These are phyloP conservation scores for Palythoa caribaeorum DNA, from an alignment of 92 coral and sea anemone species.

Conservation along the genomic window DNA sequence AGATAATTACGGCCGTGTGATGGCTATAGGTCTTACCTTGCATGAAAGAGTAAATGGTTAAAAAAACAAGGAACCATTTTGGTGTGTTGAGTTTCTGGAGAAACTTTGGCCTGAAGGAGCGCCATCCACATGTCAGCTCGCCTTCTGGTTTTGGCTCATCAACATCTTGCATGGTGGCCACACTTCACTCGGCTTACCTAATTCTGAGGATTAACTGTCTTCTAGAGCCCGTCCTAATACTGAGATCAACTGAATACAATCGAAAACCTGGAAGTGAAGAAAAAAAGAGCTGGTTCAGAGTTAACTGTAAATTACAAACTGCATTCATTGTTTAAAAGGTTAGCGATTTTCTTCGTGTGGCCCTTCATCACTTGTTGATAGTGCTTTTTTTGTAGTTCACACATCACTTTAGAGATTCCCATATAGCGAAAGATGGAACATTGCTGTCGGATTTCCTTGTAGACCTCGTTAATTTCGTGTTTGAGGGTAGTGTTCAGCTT, in stretches of 20 bases:
- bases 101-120: slow-evolving; percentile 85
- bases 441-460: neutral
- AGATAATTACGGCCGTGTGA: neutral
- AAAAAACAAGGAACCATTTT: slow-evolving; percentile 95
- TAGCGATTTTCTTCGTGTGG: neutral
- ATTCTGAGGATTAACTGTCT: neutral
- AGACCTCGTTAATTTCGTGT: neutral
- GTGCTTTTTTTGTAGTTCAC: neutral
- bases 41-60: slow-evolving; percentile 96
- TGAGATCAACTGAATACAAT: slow-evolving; percentile 23
- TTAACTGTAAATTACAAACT: neutral
- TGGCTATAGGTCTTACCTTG: slow-evolving; percentile 78
- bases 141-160: slow-evolving; percentile 75
- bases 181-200: slow-evolving; percentile 15
- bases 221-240: neutral
- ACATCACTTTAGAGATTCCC: neutral
- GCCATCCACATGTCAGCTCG: slow-evolving; percentile 95
- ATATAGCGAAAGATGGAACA: neutral
- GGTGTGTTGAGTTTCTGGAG: slow-evolving; percentile 97
- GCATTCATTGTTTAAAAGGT: too few relatives aligned
- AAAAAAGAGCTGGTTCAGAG: neutral
- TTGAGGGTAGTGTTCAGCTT: neutral
- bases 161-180: slow-evolving; percentile 22
- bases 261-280: neutral
- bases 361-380: neutral